Conservation (phyloP, 2,113 vertebrate species). For the Brienomyrus longianalis region DNA sequence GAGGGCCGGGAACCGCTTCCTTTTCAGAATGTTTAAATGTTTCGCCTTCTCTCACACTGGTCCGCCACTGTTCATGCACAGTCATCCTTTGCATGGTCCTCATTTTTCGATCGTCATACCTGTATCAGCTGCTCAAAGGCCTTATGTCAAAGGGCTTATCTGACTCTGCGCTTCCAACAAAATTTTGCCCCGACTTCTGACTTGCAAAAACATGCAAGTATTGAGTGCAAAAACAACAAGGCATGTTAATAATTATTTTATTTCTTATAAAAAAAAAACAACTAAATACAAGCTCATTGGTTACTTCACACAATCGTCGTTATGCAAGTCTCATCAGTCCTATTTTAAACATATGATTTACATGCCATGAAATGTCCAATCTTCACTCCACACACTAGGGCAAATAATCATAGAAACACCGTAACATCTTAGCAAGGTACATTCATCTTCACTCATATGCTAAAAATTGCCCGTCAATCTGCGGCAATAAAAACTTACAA, state of each 20-base stretch:
- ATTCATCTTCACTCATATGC: constrained; percentile 11
- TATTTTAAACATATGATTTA: constrained; percentile 26
- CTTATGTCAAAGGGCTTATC: neutral
- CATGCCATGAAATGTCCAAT: constrained; percentile 31
- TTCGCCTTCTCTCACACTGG: neutral
- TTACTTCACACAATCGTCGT: constrained; percentile 33
- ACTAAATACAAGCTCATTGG: constrained; percentile 42
- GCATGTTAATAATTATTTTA: constrained; percentile 31
- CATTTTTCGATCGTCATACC: too few relatives aligned
- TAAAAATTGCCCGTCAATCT: neutral
- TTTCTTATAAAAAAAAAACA: constrained; percentile 25
- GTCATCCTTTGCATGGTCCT: neutral
- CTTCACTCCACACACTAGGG: constrained; percentile 12
- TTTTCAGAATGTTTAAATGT: neutral
- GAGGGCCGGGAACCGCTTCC: neutral
- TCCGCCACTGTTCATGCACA: neutral
- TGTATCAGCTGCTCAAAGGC: too few relatives aligned
- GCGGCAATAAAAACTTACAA: constrained; percentile 24
- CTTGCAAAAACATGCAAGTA: neutral
- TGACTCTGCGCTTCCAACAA: neutral
- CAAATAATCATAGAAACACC: constrained; percentile 18
- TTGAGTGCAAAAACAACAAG: neutral
- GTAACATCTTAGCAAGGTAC: neutral
- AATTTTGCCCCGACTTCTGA: neutral
- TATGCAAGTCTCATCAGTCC: constrained; percentile 19